A percentile compares a stretch with the other conserved stretches of the same genome.
Evolutionary conservation across 2,113 vertebrate genomes (phyloP).

Genomic region (Misgurnus anguillicaudatus): DNA sequence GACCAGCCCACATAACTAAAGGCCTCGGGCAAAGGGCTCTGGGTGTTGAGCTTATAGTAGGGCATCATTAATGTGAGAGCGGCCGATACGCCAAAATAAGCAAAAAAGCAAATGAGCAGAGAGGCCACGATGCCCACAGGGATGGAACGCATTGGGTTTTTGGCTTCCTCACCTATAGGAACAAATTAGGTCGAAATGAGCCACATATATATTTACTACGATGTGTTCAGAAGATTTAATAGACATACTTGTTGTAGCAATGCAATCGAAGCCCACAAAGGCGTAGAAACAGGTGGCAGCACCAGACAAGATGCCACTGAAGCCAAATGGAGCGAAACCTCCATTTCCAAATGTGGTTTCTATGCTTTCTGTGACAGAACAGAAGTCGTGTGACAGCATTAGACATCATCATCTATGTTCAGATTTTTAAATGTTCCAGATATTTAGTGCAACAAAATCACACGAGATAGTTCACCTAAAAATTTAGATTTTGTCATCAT

Average conservation of each 20-base stretch:
- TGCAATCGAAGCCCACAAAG: slow-evolving; percentile 97
- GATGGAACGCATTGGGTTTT: slow-evolving; percentile 90
- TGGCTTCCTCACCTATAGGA: slow-evolving; percentile 89
- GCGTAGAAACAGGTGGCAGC: slow-evolving; percentile 98
- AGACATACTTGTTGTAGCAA: slow-evolving; percentile 92
- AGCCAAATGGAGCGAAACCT: slow-evolving; percentile 88
- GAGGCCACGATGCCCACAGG: slow-evolving; percentile 91
- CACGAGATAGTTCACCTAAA: neutral
- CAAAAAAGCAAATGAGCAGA: slow-evolving; percentile 91
- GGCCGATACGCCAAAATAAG: slow-evolving; percentile 91
- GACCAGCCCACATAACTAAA: slow-evolving; percentile 85
- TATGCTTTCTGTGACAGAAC: slow-evolving; percentile 43
- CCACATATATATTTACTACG: neutral
- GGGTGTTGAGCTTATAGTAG: slow-evolving; percentile 83
- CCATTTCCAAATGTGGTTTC: slow-evolving; percentile 76
- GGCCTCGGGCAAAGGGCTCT: slow-evolving; percentile 90
- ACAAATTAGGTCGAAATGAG: neutral
- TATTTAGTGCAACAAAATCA: too few relatives aligned
- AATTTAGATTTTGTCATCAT: too few relatives aligned
- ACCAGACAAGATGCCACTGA: slow-evolving; percentile 82
- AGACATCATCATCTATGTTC: neutral
- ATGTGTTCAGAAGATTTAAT: neutral
- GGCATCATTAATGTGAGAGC: slow-evolving; percentile 96
- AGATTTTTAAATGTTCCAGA: too few relatives aligned
- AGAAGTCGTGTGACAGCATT: too few relatives aligned